Evolutionary conservation across 2,113 vertebrate species (phyloP).

Genomic region (Brachypodius melanocephalos): DNA sequence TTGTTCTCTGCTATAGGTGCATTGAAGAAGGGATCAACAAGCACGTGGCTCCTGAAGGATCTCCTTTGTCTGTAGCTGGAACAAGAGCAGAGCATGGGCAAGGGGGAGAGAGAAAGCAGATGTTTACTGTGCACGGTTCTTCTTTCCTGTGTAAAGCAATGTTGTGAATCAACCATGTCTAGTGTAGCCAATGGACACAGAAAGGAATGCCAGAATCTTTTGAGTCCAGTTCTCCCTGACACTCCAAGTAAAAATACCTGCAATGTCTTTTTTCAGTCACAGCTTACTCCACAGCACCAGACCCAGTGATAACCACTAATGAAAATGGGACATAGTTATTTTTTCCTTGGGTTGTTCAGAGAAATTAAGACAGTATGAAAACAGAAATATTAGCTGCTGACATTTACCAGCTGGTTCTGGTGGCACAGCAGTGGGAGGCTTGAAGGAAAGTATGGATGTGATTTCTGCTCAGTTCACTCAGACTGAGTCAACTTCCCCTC

Average conservation of each 20-base stretch:
- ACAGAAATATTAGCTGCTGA: not conserved
- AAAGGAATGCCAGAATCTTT: not conserved
- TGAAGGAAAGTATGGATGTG: not conserved
- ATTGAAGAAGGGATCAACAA: not conserved
- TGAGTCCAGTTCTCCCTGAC: not conserved
- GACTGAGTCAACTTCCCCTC: not conserved
- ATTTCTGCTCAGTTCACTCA: not conserved
- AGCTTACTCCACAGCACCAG: not conserved
- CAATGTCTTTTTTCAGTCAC: not conserved
- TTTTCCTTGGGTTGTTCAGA: not conserved
- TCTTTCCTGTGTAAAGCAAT: not conserved
- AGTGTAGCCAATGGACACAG: not conserved
- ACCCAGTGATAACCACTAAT: not conserved
- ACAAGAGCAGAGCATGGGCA: not conserved
- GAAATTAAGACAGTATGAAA: not conserved
- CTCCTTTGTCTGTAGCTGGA: not conserved
- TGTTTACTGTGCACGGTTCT: not conserved
- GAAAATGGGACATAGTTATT: not conserved
- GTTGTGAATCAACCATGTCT: not conserved
- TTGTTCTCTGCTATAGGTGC: not conserved
- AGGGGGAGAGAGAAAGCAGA: not conserved
- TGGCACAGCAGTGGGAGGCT: not conserved
- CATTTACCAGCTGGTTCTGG: not conserved
- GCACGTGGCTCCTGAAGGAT: not conserved
- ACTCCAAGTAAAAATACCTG: not conserved